Conservation (phyloP, 2,888 invertebrate species). For the Hoplodrina ambigua region DNA sequence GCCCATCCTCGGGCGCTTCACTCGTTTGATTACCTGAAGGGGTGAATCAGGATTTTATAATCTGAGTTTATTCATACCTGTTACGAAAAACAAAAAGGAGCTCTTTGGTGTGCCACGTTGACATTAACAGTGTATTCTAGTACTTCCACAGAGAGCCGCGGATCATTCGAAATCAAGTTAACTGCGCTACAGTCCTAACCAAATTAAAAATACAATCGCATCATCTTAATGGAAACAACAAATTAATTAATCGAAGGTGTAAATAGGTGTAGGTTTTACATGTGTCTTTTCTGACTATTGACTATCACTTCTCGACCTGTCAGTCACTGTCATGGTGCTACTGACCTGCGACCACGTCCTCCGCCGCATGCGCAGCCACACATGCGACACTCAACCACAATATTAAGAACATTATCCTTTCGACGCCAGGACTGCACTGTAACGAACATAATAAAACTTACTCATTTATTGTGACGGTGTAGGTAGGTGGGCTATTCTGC, state of each 20-base stretch:
- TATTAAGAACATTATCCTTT: slow-evolving; percentile 22
- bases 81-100: too few relatives aligned
- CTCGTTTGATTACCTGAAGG: not conserved
- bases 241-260: too few relatives aligned
- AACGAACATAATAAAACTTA: not conserved
- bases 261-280: too few relatives aligned
- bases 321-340: not conserved
- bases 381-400: not conserved
- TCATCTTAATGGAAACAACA: too few relatives aligned
- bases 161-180: too few relatives aligned
- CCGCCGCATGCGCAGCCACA: not conserved
- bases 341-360: slow-evolving; percentile 19
- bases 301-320: too few relatives aligned
- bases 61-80: not conserved
- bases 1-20: slow-evolving; percentile 34
- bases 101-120: too few relatives aligned
- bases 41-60: not conserved
- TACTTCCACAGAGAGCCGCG: too few relatives aligned
- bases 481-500: slow-evolving; percentile 19
- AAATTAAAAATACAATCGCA: too few relatives aligned
- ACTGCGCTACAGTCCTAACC: too few relatives aligned
- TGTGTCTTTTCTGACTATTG: too few relatives aligned
- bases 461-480: slow-evolving; percentile 20
- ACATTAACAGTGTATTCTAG: too few relatives aligned
- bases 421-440: slow-evolving; percentile 11